phyloP scores from a whole-genome alignment of 1,140 invertebrate species.

The Gryllus bimaculatus region DNA sequence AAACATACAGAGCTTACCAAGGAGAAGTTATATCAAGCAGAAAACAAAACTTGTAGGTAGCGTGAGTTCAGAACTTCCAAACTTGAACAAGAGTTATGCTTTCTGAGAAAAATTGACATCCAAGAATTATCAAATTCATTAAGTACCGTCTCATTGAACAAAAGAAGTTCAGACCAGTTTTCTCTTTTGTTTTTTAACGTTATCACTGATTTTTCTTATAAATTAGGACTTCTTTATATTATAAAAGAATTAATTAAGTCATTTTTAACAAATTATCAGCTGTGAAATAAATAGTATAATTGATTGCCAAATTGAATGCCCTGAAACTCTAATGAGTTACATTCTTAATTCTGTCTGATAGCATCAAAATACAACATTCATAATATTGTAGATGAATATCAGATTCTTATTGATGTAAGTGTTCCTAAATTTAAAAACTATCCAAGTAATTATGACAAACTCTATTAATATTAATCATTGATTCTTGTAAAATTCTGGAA shows the following conservation, averaged over 20 bases:
- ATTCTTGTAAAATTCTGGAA: not conserved
- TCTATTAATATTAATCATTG: too few relatives aligned
- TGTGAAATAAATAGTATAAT: conserved; percentile 80
- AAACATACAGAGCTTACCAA: conserved; percentile 84
- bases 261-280: conserved; percentile 45
- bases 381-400: conserved; percentile 92
- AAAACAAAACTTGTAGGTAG: conserved; percentile 75
- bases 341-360: conserved; percentile 84
- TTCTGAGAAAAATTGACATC: conserved; percentile 65
- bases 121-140: conserved; percentile 64
- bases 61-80: conserved; percentile 67
- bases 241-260: too few relatives aligned
- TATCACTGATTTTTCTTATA: too few relatives aligned
- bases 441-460: too few relatives aligned
- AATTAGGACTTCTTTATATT: too few relatives aligned
- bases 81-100: conserved; percentile 56
- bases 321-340: conserved; percentile 91
- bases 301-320: conserved; percentile 86
- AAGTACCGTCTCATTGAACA: conserved; percentile 82
- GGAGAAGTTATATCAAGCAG: conserved; percentile 74
- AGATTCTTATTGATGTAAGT: conserved; percentile 91
- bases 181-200: conserved; percentile 16
- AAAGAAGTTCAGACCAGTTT: conserved; percentile 92
- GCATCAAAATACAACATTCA: conserved; percentile 92
- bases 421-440: conserved; percentile 9